These are phyloP conservation scores for Julus scanicus DNA, from an alignment of 2,888 invertebrate species.

Conservation along the genomic window DNA sequence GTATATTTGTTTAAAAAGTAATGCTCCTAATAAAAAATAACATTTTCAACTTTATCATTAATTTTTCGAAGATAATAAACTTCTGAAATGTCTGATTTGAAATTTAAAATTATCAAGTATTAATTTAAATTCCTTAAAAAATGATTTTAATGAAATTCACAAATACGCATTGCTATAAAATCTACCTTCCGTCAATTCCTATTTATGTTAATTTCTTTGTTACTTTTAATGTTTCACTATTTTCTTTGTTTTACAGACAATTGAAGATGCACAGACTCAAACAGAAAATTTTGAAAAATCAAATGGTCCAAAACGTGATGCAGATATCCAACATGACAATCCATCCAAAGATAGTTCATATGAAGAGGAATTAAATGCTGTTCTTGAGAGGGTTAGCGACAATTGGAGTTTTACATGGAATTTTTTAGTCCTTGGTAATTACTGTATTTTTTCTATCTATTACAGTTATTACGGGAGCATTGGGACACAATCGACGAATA, in stretches of 20 bases:
- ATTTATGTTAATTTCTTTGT: too few species aligned
- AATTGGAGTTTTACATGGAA: background rate
- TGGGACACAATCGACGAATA: conserved; percentile 43
- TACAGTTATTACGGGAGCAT: background rate
- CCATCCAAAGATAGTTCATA: background rate
- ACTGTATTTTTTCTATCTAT: background rate
- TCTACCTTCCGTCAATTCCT: too few species aligned
- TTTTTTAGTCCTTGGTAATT: background rate
- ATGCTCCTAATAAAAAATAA: too few species aligned
- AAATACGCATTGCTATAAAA: too few species aligned
- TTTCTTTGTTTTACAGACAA: background rate
- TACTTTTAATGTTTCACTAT: background rate
- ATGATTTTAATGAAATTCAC: too few species aligned
- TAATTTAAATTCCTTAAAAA: too few species aligned
- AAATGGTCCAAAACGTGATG: background rate
- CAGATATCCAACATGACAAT: background rate
- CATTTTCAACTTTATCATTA: too few species aligned
- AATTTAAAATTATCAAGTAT: too few species aligned
- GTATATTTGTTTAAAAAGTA: too few species aligned
- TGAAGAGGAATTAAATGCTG: background rate
- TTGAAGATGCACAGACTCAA: conserved; percentile 48
- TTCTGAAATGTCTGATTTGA: too few species aligned
- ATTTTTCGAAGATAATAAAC: too few species aligned
- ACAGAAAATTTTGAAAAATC: background rate
- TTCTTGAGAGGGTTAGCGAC: background rate